Evolutionary conservation across 2,888 invertebrate species (phyloP).

Genomic region (Spilarctia lutea): DNA sequence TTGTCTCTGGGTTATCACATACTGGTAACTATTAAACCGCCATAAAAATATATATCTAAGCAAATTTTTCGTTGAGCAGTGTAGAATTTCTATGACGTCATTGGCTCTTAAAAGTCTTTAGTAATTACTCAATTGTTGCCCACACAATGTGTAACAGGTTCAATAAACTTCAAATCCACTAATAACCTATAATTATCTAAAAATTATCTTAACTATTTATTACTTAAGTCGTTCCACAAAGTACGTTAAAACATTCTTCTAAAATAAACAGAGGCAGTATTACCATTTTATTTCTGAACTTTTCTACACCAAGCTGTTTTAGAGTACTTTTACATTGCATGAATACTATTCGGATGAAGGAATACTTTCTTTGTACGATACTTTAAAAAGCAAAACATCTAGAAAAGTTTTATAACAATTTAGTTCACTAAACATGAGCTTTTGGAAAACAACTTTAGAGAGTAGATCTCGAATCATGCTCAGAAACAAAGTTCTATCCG

Average conservation of each 20-base stretch:
- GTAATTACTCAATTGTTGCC: neutral
- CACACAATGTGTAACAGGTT: neutral
- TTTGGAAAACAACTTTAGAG: slow-evolving; percentile 31
- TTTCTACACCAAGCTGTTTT: slow-evolving; percentile 11
- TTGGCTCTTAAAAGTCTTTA: neutral
- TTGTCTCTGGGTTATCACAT: neutral
- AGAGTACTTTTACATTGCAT: slow-evolving; percentile 6
- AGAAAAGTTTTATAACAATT: slow-evolving; percentile 32
- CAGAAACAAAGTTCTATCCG: slow-evolving; percentile 5
- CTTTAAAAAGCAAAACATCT: slow-evolving; percentile 26
- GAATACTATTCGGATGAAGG: slow-evolving; percentile 5
- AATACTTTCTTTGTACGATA: slow-evolving; percentile 26
- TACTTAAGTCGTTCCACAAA: neutral
- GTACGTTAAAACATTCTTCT: neutral
- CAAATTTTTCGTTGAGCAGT: neutral
- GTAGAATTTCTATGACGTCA: neutral
- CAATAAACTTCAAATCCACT: neutral
- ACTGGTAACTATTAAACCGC: neutral
- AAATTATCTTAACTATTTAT: neutral
- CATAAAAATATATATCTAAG: neutral
- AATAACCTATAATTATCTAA: neutral
- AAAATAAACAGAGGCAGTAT: slow-evolving; percentile 8
- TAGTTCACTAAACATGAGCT: slow-evolving; percentile 38
- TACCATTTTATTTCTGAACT: slow-evolving; percentile 16
- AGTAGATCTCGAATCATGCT: slow-evolving; percentile 26